These are phyloP conservation scores for Hermaeophaga mercurialis DNA, from an alignment of 2,888 invertebrate genomes.

Conservation along the genomic window DNA sequence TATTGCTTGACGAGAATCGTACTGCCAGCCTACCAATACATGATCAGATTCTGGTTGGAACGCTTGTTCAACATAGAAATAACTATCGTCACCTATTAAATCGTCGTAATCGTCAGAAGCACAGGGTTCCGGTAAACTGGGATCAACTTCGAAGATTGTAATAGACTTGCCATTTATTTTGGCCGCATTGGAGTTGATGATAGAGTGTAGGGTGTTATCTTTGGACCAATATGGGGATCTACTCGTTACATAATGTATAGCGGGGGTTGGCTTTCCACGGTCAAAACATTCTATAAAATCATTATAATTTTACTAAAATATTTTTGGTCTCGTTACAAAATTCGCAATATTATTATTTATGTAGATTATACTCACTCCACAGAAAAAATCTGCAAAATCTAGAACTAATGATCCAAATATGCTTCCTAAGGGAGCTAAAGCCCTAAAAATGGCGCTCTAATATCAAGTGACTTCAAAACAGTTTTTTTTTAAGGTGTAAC, in stretches of 20 bases:
- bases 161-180: neutral
- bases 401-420: too few relatives aligned
- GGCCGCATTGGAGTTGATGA: neutral
- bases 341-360: too few relatives aligned
- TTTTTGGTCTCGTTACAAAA: too few relatives aligned
- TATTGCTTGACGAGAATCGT: neutral
- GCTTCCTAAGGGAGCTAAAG: too few relatives aligned
- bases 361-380: too few relatives aligned
- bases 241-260: neutral
- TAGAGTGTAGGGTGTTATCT: neutral
- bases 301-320: too few relatives aligned
- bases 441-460: too few relatives aligned
- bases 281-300: conserved; percentile 2
- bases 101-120: neutral
- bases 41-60: neutral
- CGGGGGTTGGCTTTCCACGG: neutral
- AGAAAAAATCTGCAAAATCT: too few relatives aligned
- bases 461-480: too few relatives aligned
- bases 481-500: too few relatives aligned
- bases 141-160: neutral
- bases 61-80: neutral
- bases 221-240: neutral
- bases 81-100: neutral
- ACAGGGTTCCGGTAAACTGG: neutral
- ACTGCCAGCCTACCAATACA: neutral